These are phyloP conservation scores for Leptonema lineaticorne DNA, from an alignment of 1,140 invertebrate genomes.

Conservation along the genomic window DNA sequence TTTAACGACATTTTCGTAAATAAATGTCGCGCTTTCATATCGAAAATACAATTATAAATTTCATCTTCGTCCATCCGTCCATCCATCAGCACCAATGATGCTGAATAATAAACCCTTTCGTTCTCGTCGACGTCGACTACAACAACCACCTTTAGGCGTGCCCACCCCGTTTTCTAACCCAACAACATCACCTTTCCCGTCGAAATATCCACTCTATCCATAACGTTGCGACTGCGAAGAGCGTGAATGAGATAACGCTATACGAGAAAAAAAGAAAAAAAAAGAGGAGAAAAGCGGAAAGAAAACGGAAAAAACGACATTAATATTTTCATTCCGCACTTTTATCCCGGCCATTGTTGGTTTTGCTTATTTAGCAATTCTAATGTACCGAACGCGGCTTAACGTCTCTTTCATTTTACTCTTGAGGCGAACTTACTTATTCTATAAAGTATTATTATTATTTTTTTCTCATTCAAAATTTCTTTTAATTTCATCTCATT, in stretches of 20 bases:
- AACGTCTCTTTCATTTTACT: constrained; percentile 16
- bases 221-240: background rate
- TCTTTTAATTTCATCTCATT: background rate
- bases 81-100: constrained; percentile 11
- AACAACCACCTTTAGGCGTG: background rate
- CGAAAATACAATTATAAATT: too few species aligned
- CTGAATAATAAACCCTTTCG: constrained; percentile 15
- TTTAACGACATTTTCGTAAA: too few species aligned
- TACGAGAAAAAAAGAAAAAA: background rate
- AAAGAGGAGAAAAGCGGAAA: background rate
- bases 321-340: constrained; percentile 27
- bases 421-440: background rate
- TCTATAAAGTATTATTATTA: too few species aligned
- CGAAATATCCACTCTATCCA: background rate
- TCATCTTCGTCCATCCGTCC: background rate
- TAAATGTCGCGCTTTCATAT: too few species aligned
- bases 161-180: background rate
- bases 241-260: background rate
- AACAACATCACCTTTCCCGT: background rate
- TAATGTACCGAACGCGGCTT: constrained; percentile 24
- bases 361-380: constrained; percentile 29
- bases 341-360: constrained; percentile 21
- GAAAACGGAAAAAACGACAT: constrained; percentile 13
- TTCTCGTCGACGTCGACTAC: background rate
- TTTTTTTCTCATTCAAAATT: too few species aligned